A percentile compares a stretch with the other conserved stretches of the same genome.
Conservation (phyloP, 2,113 vertebrate genomes). For the Hymenochirus boettgeri region DNA sequence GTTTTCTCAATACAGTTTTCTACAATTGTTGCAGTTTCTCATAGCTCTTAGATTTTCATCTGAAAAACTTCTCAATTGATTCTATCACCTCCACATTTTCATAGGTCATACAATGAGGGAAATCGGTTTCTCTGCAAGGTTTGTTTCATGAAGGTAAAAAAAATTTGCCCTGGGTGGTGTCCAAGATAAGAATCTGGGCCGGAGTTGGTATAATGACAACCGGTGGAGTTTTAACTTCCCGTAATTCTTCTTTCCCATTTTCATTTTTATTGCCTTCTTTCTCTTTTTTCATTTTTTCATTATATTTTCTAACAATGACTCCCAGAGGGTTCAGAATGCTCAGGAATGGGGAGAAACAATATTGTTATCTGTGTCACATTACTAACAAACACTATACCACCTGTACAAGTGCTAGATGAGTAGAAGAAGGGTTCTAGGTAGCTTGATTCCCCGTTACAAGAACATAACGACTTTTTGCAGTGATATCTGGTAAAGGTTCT, state of each 20-base stretch:
- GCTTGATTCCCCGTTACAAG: conserved; percentile 80
- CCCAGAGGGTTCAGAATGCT: conserved; percentile 44
- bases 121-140: conserved; percentile 47
- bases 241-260: conserved; percentile 45
- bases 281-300: background rate
- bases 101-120: conserved; percentile 72
- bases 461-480: conserved; percentile 76
- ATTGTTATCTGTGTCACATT: conserved; percentile 44
- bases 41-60: conserved; percentile 72
- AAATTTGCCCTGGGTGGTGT: conserved; percentile 38
- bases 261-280: conserved; percentile 42
- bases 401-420: conserved; percentile 61
- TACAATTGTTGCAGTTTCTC: conserved; percentile 85
- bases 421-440: conserved; percentile 72
- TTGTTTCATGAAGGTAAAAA: no score
- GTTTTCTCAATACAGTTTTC: conserved; percentile 87
- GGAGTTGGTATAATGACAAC: conserved; percentile 4
- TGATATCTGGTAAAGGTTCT: conserved; percentile 68
- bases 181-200: conserved; percentile 45
- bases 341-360: conserved; percentile 50
- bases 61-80: conserved; percentile 83
- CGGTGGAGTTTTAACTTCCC: conserved; percentile 50
- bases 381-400: conserved; percentile 70
- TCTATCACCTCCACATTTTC: conserved; percentile 90
- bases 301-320: conserved; percentile 45